Evolutionary conservation across 2,888 invertebrate species (phyloP).

Genomic region (Dolichopus griseipennis): DNA sequence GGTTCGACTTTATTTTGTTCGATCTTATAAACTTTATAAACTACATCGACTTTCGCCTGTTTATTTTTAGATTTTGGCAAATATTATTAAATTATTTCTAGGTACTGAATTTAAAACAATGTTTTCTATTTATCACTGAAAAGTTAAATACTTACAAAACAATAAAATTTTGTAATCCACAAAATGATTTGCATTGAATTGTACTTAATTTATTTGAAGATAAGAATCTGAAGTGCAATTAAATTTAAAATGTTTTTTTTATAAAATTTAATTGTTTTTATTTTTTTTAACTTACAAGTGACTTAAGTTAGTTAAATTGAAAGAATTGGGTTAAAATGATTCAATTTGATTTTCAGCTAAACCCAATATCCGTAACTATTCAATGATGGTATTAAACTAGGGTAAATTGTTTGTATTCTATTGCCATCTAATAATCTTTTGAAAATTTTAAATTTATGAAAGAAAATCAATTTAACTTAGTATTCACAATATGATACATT

Average conservation of each 20-base stretch:
- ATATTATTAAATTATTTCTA: no score
- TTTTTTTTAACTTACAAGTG: conserved; percentile 43
- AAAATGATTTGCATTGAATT: conserved; percentile 44
- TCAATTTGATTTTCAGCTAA: conserved; percentile 43
- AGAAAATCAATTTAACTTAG: no score
- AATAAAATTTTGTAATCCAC: conserved; percentile 41
- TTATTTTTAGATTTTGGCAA: no score
- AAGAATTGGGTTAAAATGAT: conserved; percentile 35
- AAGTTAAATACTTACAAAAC: conserved; percentile 37
- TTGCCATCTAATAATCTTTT: conserved; percentile 44
- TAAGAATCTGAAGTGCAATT: conserved; percentile 44
- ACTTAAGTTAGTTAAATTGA: conserved; percentile 37
- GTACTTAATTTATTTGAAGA: conserved; percentile 44
- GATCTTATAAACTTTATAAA: no score
- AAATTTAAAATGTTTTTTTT: conserved; percentile 11
- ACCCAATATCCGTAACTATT: conserved; percentile 41
- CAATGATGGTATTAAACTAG: conserved; percentile 39
- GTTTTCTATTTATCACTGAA: no score
- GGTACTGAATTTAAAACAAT: no score
- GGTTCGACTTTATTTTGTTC: no score
- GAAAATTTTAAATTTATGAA: no score
- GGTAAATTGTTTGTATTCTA: conserved; percentile 33
- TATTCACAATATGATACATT: background rate
- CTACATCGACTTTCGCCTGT: no score
- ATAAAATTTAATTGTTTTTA: background rate